Evolutionary conservation across 1,140 invertebrate species (phyloP), one percentile per base, ranked within the genome.

Genomic region (Brachionus rotundiformis): DNA sequence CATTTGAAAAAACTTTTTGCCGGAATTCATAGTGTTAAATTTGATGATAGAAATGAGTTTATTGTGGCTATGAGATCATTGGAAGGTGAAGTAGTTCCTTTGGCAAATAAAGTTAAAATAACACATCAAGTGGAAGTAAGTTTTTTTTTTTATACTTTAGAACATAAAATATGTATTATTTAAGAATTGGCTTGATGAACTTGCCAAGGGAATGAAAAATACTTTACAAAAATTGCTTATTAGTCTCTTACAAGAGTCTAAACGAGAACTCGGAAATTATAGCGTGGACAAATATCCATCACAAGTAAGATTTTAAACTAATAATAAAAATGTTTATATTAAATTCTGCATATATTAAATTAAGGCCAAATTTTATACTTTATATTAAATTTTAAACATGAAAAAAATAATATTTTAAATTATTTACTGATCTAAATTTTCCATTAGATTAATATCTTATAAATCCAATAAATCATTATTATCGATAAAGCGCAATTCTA

Each of bases 1-100:
- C 95, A 98, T 87, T 89, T 98, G 83, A 95, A 95, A 84, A 98
- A 98, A 89, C 88, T 98, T 13, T 98, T 96, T 88, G 92, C 94
- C 80, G 96, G 96, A 2, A 93, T 97, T 79, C 90, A 93, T 84
- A 91, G 87, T 27, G 92, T 96, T 5, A 86, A 90, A 49, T 93
- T 93, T 86, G 90, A 91, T 83, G 88, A 91, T 29, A 87, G 90
- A 41, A 87, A 87, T 54, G 85, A 91, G 41, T 90, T 91, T 63
- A 94, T 95, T 82, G 86, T 91, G 1, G 90, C 92, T 2, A 92
- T 95, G 87, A 90, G 92, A 85, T 94, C 94, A 79, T 85, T 92
- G 44, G 91, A 98, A 88, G 92, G 94, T 82, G 94, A 97, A 90
- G 87, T 92, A 41, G 92, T 98, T n/a, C 86, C 88, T 6, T 89